Percentiles rank a stretch among this genome's conserved stretches.
Conservation (phyloP, 2,113 vertebrate genomes). For the Myrmophylax atrothorax region DNA sequence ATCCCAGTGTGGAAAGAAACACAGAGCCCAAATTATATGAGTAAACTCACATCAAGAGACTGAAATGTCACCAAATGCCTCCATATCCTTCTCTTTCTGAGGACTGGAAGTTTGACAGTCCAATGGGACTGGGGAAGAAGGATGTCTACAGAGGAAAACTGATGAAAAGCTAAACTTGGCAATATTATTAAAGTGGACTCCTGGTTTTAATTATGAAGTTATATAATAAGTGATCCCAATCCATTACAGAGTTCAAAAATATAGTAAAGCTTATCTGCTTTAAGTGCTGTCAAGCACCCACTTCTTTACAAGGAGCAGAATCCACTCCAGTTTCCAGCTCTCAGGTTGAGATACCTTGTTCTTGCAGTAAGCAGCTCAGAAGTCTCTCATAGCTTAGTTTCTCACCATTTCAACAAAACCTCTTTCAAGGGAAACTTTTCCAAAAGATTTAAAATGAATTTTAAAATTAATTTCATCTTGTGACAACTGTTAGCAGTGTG, state of each 20-base stretch:
- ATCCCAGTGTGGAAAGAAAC: background rate
- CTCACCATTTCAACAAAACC: background rate
- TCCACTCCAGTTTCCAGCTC: background rate
- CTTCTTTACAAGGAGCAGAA: background rate
- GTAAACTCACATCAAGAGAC: background rate
- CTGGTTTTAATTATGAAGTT: constrained; percentile 18
- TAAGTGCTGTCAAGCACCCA: background rate
- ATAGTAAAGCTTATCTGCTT: background rate
- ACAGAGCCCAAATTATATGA: background rate
- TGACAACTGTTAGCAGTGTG: background rate
- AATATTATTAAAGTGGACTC: background rate
- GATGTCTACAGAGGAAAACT: background rate
- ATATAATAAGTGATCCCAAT: background rate
- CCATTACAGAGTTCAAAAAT: background rate
- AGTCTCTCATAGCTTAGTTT: background rate
- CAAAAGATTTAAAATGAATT: background rate
- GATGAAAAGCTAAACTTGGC: background rate
- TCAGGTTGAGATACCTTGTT: background rate
- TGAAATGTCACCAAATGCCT: background rate
- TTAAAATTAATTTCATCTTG: background rate
- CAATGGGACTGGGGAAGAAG: background rate
- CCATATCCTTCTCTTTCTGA: background rate
- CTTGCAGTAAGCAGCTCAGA: background rate
- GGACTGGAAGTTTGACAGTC: background rate
- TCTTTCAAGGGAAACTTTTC: background rate